phyloP scores from a whole-genome alignment of 2,888 invertebrate species.

The Apamea sordens region DNA sequence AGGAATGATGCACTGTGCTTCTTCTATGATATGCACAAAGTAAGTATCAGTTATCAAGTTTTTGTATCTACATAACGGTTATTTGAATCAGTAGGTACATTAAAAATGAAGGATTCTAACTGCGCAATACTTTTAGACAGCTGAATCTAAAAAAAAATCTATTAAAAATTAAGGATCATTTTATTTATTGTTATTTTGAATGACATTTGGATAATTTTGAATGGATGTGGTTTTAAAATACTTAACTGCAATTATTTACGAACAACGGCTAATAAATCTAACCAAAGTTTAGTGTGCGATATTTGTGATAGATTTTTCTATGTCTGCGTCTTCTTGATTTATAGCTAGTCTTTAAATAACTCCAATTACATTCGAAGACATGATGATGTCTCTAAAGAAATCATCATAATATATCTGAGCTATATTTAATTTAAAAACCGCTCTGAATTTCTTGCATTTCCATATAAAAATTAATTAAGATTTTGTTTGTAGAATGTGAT shows the following conservation, averaged over 20 bases:
- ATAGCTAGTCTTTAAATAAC: neutral
- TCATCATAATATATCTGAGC: neutral
- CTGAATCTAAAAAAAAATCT: neutral
- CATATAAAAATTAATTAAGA: slow-evolving; percentile 27
- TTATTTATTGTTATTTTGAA: slow-evolving; percentile 17
- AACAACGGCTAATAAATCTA: slow-evolving; percentile 14
- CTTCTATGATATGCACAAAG: slow-evolving; percentile 20
- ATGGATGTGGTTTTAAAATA: slow-evolving; percentile 22
- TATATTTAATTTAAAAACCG: slow-evolving; percentile 22
- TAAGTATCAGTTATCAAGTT: slow-evolving; percentile 26
- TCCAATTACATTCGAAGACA: slow-evolving; percentile 29
- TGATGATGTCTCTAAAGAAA: slow-evolving; percentile 16
- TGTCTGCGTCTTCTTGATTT: slow-evolving; percentile 11
- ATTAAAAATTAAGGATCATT: neutral
- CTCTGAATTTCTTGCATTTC: slow-evolving; percentile 23
- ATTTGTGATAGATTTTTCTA: neutral
- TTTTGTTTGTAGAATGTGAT: slow-evolving; percentile 20
- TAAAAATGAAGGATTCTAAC: slow-evolving; percentile 31
- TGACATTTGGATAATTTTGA: neutral
- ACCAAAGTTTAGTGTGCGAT: neutral
- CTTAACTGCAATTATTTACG: slow-evolving; percentile 9
- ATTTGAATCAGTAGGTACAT: slow-evolving; percentile 8
- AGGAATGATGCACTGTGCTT: slow-evolving; percentile 28
- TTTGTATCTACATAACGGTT: slow-evolving; percentile 32
- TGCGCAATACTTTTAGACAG: slow-evolving; percentile 13